phyloP scores from a whole-genome alignment of 2,113 vertebrate genomes.

The Thamnophis sirtalis region DNA sequence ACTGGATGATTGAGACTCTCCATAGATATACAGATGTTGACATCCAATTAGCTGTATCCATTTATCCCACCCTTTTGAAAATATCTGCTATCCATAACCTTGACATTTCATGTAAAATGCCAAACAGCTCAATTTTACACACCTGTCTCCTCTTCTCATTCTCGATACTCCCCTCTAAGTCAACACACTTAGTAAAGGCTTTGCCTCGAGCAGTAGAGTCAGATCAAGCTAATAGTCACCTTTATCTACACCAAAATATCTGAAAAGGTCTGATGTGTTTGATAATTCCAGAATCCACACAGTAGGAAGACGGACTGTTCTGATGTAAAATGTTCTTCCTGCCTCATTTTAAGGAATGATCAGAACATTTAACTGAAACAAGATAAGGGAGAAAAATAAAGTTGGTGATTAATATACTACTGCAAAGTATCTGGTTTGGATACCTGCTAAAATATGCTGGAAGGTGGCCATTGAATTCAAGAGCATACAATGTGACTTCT shows the following conservation, averaged over 20 bases:
- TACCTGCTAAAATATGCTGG: background rate
- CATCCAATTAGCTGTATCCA: background rate
- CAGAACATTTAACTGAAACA: background rate
- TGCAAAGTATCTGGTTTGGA: accelerated
- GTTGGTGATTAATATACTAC: background rate
- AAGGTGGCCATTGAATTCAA: background rate
- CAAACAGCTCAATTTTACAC: background rate
- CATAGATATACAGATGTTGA: background rate
- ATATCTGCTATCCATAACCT: background rate
- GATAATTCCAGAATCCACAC: background rate
- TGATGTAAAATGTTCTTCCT: background rate
- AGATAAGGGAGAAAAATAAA: background rate
- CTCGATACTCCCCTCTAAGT: background rate
- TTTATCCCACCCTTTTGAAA: background rate
- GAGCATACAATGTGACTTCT: accelerated
- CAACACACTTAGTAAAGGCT: background rate
- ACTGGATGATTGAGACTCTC: background rate
- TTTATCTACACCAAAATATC: background rate
- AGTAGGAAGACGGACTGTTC: background rate
- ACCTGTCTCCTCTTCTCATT: background rate
- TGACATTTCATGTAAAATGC: background rate
- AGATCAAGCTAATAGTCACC: background rate
- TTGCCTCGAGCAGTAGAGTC: background rate
- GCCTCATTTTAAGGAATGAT: background rate
- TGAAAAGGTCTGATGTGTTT: background rate